phyloP scores from a whole-genome alignment of 1,140 invertebrate genomes.

The Drosophila varians region DNA sequence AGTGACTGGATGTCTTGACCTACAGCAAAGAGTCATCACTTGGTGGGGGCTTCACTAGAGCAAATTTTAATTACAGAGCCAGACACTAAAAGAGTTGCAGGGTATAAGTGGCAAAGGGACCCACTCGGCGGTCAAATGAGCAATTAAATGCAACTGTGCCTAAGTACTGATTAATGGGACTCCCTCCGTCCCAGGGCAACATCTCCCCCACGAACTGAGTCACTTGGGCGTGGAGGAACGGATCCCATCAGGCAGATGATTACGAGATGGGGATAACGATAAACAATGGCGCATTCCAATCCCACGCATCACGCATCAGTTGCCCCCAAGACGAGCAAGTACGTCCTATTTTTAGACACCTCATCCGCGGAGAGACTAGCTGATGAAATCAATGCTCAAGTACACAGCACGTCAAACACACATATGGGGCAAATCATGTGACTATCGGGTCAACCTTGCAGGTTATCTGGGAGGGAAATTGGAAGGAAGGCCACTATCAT shows the following conservation, averaged over 20 bases:
- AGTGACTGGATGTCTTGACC: conserved; percentile 56
- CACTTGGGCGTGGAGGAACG: conserved; percentile 22
- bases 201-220: conserved; percentile 54
- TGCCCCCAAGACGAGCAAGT: conserved; percentile 14
- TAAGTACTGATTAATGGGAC: conserved; percentile 27
- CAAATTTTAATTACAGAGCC: conserved; percentile 39
- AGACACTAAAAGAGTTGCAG: conserved; percentile 25
- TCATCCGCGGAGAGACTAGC: not conserved
- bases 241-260: conserved; percentile 19
- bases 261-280: conserved; percentile 15
- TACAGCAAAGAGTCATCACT: conserved; percentile 51
- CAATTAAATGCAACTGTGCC: conserved; percentile 53
- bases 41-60: conserved; percentile 35
- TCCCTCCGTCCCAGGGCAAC: not conserved
- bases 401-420: not conserved
- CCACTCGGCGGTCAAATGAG: conserved; percentile 34
- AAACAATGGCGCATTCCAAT: conserved; percentile 67
- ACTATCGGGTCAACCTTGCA: conserved; percentile 19
- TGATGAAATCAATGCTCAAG: conserved; percentile 29
- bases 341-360: conserved; percentile 33
- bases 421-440: not conserved
- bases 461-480: conserved; percentile 12
- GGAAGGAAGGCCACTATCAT: not conserved
- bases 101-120: not conserved
- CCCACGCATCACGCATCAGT: conserved; percentile 67